Conservation (phyloP, 1,140 invertebrate genomes). For the Cotesia typhae region DNA sequence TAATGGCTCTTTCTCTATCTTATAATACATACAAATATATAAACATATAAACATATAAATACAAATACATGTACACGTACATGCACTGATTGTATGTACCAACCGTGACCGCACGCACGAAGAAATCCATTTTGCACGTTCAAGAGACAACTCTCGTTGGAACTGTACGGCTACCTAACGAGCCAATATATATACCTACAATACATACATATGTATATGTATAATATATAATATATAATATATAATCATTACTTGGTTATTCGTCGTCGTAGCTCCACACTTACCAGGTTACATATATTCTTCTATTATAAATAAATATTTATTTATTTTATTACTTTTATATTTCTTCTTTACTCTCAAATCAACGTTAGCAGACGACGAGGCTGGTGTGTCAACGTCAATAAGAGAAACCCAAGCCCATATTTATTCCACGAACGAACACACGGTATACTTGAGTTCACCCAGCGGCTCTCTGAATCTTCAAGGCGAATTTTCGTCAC, state of each 20-base stretch:
- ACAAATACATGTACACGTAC: not conserved
- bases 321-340: not conserved
- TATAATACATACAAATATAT: not conserved
- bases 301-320: not conserved
- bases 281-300: not conserved
- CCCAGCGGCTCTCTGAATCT: not conserved
- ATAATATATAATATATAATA: slow-evolving; percentile 16
- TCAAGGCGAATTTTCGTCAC: slow-evolving; percentile 5
- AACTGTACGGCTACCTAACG: slow-evolving; percentile 28
- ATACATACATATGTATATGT: not conserved
- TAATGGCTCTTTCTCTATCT: slow-evolving; percentile 1
- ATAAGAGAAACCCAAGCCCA: not conserved
- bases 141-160: slow-evolving; percentile 24
- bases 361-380: not conserved
- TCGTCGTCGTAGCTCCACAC: not conserved
- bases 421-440: not conserved
- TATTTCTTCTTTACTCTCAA: not conserved
- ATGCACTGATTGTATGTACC: not conserved
- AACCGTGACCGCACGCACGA: slow-evolving; percentile 21
- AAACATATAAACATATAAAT: too few relatives aligned
- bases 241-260: slow-evolving; percentile 26
- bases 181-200: not conserved
- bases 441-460: not conserved
- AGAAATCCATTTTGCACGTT: slow-evolving; percentile 35
- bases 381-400: not conserved